Evolutionary conservation across 1,140 invertebrate genomes (phyloP).

Genomic region (Aphelinus atriplicis): DNA sequence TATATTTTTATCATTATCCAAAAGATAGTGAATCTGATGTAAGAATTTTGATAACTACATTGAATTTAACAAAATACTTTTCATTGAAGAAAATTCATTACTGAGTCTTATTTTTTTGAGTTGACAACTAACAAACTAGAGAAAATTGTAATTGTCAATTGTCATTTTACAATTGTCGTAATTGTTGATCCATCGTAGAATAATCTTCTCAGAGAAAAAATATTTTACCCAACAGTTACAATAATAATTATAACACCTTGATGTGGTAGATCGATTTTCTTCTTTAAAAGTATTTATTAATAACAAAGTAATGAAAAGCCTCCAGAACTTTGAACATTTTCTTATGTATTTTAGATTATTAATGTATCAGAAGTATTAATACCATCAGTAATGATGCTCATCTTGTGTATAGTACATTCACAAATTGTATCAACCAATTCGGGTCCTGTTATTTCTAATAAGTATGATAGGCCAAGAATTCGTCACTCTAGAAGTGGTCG

Average conservation of each 20-base stretch:
- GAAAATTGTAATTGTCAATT: neutral
- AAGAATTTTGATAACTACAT: slow-evolving; percentile 39
- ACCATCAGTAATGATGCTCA: slow-evolving; percentile 82
- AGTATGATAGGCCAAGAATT: slow-evolving; percentile 53
- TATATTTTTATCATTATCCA: slow-evolving; percentile 69
- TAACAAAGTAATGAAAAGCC: slow-evolving; percentile 17
- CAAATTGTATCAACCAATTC: slow-evolving; percentile 86
- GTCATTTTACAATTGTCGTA: no score
- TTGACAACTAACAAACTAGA: neutral
- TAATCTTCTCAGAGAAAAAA: neutral
- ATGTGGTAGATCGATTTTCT: no score
- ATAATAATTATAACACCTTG: no score
- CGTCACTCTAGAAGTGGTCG: slow-evolving; percentile 54
- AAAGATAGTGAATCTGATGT: slow-evolving; percentile 62
- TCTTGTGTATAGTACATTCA: slow-evolving; percentile 87
- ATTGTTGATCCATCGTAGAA: no score
- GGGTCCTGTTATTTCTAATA: slow-evolving; percentile 56
- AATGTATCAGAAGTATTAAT: slow-evolving; percentile 76
- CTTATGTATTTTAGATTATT: slow-evolving; percentile 62
- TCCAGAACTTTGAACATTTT: neutral
- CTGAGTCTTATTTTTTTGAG: neutral
- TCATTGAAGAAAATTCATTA: neutral
- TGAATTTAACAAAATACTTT: neutral
- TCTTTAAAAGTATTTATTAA: slow-evolving; percentile 19
- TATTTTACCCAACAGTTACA: neutral